These are phyloP conservation scores for Hermetia illucens DNA, from an alignment of 1,140 invertebrate species.

Conservation along the genomic window DNA sequence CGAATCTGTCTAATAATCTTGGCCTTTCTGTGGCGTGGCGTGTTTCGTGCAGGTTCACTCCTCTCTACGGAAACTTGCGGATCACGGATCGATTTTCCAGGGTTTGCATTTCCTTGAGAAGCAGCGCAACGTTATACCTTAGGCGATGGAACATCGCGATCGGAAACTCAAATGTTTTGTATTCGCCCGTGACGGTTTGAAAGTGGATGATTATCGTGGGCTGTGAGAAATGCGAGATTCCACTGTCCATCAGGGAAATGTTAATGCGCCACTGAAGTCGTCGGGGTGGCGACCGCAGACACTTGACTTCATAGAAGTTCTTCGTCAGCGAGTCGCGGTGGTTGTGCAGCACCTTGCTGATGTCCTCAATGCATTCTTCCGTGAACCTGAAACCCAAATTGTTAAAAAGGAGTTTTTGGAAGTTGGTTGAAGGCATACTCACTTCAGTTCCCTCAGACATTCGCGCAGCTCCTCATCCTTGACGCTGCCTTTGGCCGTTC, in stretches of 20 bases:
- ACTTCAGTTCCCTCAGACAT: constrained; percentile 21
- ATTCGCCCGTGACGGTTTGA: constrained; percentile 18
- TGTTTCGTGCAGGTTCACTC: too few relatives aligned
- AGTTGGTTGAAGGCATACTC: neutral
- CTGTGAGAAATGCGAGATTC: neutral
- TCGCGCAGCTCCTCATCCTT: constrained; percentile 24
- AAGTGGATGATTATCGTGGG: constrained; percentile 27
- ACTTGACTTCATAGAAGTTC: constrained; percentile 23
- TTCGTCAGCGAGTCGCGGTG: constrained; percentile 22
- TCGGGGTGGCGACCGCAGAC: constrained; percentile 18
- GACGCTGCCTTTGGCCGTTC: constrained; percentile 21
- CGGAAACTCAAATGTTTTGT: constrained; percentile 23
- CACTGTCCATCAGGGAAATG: constrained; percentile 17
- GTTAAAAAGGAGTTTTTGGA: neutral
- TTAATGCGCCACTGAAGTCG: constrained; percentile 29
- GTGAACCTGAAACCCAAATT: constrained; percentile 12
- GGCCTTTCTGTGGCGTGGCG: too few relatives aligned
- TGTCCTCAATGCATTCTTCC: constrained; percentile 23
- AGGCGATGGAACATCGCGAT: constrained; percentile 26
- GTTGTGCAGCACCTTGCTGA: constrained; percentile 24
- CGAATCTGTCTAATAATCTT: too few relatives aligned
- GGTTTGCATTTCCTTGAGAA: constrained; percentile 23
- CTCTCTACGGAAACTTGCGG: too few relatives aligned
- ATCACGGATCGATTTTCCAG: constrained; percentile 23
- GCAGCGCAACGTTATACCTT: constrained; percentile 20